phyloP scores from a whole-genome alignment of 2,113 vertebrate species.

The Amblyornis subalaris region DNA sequence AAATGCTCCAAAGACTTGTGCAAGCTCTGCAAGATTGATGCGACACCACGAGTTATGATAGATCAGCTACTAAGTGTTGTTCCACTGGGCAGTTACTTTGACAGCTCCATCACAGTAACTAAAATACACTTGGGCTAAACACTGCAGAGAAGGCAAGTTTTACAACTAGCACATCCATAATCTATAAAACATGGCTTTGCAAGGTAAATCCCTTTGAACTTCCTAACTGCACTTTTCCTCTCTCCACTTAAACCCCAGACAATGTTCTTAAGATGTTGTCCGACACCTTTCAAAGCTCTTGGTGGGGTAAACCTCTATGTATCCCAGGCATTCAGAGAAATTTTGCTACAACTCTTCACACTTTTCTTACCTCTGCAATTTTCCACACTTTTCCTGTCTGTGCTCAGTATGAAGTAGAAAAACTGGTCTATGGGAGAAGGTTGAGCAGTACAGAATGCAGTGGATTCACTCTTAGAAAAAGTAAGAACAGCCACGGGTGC shows the following conservation, averaged over 20 bases:
- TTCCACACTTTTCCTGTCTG: not conserved
- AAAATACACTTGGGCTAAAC: not conserved
- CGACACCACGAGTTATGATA: not conserved
- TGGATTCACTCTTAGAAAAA: not conserved
- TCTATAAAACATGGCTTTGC: not conserved
- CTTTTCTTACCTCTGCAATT: not conserved
- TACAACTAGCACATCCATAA: not conserved
- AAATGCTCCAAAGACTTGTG: not conserved
- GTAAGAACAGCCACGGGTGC: not conserved
- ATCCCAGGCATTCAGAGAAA: not conserved
- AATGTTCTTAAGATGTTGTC: rapidly evolving
- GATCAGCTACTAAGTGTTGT: not conserved
- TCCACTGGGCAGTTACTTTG: not conserved
- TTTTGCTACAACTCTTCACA: not conserved
- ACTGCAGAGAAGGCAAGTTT: not conserved
- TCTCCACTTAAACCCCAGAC: not conserved
- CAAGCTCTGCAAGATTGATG: not conserved
- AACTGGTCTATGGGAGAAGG: not conserved
- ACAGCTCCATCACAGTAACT: not conserved
- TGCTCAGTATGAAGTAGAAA: not conserved
- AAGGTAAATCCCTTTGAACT: not conserved
- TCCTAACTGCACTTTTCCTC: not conserved
- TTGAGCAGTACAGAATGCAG: not conserved
- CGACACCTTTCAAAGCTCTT: not conserved
- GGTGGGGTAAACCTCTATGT: not conserved